Evolutionary conservation across 2,888 invertebrate genomes (phyloP).

Genomic region (Pristionchus exspectatus): DNA sequence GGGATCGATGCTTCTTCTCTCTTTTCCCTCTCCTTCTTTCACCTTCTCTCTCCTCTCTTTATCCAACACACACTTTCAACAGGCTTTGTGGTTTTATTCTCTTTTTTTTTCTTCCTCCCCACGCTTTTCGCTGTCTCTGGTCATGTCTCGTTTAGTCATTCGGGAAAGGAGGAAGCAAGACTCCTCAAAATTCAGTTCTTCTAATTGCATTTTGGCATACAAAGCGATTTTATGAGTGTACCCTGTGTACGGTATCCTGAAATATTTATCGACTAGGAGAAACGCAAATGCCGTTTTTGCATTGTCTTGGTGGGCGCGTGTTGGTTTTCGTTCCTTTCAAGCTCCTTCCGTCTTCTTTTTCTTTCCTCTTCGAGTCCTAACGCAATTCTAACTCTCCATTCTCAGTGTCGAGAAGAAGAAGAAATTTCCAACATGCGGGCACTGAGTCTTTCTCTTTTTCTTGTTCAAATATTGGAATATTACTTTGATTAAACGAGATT

Average conservation of each 20-base stretch:
- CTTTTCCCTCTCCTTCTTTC: slow-evolving; percentile 37
- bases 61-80: slow-evolving; percentile 33
- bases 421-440: neutral
- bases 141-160: neutral
- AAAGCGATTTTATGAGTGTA: neutral
- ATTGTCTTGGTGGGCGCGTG: neutral
- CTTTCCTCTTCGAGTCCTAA: slow-evolving; percentile 19
- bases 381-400: neutral
- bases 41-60: slow-evolving; percentile 11
- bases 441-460: neutral
- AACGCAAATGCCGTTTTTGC: neutral
- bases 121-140: neutral
- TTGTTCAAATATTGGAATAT: neutral
- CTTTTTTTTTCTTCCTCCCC: neutral
- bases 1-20: slow-evolving; percentile 24
- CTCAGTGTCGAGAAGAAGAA: neutral
- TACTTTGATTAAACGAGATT: neutral
- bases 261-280: neutral
- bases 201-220: neutral
- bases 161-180: neutral
- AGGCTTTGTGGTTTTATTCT: slow-evolving; percentile 12
- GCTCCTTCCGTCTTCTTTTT: neutral
- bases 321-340: slow-evolving; percentile 29
- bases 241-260: neutral
- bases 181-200: neutral